Evolutionary conservation across 2,888 invertebrate genomes (phyloP).

Genomic region (Xylota segnis): DNA sequence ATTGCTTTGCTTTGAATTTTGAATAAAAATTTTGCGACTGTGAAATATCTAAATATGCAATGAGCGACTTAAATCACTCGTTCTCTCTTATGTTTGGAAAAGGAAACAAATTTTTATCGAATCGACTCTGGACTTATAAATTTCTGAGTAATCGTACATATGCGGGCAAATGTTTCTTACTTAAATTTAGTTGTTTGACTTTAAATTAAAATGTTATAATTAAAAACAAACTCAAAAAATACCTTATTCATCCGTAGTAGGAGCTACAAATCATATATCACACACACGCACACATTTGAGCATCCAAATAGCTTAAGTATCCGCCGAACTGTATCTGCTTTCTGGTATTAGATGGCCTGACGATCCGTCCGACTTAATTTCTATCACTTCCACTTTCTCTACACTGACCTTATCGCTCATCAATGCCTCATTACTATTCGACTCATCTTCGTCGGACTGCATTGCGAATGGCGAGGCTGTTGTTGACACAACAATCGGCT

Average conservation of each 20-base stretch:
- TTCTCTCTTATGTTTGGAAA: no score
- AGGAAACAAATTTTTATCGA: no score
- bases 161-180: no score
- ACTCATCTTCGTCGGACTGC: slow-evolving; percentile 58
- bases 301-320: slow-evolving; percentile 54
- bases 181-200: neutral
- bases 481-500: slow-evolving; percentile 83
- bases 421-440: slow-evolving; percentile 11
- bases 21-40: no score
- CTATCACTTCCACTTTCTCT: slow-evolving; percentile 84
- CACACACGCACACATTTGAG: slow-evolving; percentile 46
- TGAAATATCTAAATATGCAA: no score
- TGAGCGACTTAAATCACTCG: no score
- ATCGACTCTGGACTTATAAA: no score
- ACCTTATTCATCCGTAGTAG: neutral
- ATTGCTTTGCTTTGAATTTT: no score
- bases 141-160: no score
- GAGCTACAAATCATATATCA: slow-evolving; percentile 24
- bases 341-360: slow-evolving; percentile 83
- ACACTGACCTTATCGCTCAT: slow-evolving; percentile 80
- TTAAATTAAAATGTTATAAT: slow-evolving; percentile 5
- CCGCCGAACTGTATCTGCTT: slow-evolving; percentile 48
- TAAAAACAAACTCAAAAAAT: slow-evolving; percentile 3
- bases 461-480: slow-evolving; percentile 78
- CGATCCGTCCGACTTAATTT: slow-evolving; percentile 84